A percentile compares a stretch with the other conserved stretches of the same genome.
phyloP scores from a whole-genome alignment of 2,113 vertebrate species.

The Todiramphus chloris region DNA sequence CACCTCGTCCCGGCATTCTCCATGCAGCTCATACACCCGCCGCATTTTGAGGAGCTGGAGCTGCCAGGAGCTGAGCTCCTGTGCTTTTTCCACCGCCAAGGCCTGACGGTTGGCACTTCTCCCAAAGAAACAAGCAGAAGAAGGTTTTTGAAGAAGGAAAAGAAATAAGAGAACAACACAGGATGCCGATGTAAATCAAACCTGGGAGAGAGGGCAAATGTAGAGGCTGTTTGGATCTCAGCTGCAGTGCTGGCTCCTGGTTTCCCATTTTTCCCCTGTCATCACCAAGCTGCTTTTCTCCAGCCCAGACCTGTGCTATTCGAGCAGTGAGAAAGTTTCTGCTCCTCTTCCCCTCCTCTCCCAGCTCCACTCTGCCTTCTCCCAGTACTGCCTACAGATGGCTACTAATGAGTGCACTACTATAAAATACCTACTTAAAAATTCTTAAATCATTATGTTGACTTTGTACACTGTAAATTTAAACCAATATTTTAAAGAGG shows the following conservation, averaged over 20 bases:
- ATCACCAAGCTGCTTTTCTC: background rate
- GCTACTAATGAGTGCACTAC: background rate
- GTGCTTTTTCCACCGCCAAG: background rate
- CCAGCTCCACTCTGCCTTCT: background rate
- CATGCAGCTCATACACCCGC: constrained; percentile 30
- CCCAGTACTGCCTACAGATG: background rate
- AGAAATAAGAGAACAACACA: constrained; percentile 13
- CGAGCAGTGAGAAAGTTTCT: background rate
- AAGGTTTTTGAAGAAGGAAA: constrained; percentile 39
- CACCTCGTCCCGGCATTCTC: background rate
- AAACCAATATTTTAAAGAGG: constrained; percentile 17
- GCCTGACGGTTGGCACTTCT: background rate
- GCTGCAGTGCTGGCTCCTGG: background rate
- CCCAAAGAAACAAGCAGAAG: constrained; percentile 46
- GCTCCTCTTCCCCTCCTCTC: background rate
- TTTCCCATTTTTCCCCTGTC: background rate
- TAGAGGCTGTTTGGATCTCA: background rate
- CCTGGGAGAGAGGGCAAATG: background rate
- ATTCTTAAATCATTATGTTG: background rate
- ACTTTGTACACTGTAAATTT: background rate
- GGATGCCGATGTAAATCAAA: constrained; percentile 55
- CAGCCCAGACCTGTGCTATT: background rate
- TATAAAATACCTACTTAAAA: background rate
- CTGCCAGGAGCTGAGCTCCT: background rate
- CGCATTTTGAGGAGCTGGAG: background rate